Evolutionary conservation across 2,113 vertebrate genomes (phyloP).

Genomic region (Microtus ochrogaster): DNA sequence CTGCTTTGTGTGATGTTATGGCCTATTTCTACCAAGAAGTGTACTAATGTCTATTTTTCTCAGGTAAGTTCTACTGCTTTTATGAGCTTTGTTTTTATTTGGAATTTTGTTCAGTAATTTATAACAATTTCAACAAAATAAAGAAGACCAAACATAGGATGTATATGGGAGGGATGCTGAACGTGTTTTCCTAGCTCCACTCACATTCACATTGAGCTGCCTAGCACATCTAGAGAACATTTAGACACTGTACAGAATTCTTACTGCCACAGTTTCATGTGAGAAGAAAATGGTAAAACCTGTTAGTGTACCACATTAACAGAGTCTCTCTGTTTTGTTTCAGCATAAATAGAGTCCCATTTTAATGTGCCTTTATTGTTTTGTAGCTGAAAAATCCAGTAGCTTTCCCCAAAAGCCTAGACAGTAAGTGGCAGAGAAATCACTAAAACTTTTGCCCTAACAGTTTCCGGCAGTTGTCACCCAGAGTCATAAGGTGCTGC

Average conservation of each 20-base stretch:
- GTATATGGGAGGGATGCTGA: not conserved
- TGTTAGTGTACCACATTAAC: not conserved
- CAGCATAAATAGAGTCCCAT: not conserved
- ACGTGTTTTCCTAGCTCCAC: not conserved
- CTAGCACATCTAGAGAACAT: slow-evolving; percentile 1
- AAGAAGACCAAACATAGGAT: not conserved
- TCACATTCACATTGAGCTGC: slow-evolving; percentile 2
- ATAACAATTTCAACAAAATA: slow-evolving; percentile 33
- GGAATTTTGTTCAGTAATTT: slow-evolving; percentile 9
- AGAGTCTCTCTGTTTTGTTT: not conserved
- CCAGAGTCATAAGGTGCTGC: not conserved
- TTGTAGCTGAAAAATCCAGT: not conserved
- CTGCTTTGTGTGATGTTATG: slow-evolving; percentile 15
- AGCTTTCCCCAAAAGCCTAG: not conserved
- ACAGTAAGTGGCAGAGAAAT: slow-evolving; percentile 27
- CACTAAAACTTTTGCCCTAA: not conserved
- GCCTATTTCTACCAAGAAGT: not conserved
- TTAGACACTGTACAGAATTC: slow-evolving; percentile 26
- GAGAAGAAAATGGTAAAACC: slow-evolving; percentile 22
- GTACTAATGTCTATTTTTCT: not conserved
- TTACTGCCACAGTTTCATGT: slow-evolving; percentile 33
- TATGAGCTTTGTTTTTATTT: slow-evolving; percentile 50
- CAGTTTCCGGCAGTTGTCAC: slow-evolving; percentile 12
- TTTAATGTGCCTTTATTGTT: slow-evolving; percentile 43
- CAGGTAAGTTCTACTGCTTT: slow-evolving; percentile 31